Conservation (phyloP, 2,797 vertebrate genomes). For the Myotis myotis region DNA sequence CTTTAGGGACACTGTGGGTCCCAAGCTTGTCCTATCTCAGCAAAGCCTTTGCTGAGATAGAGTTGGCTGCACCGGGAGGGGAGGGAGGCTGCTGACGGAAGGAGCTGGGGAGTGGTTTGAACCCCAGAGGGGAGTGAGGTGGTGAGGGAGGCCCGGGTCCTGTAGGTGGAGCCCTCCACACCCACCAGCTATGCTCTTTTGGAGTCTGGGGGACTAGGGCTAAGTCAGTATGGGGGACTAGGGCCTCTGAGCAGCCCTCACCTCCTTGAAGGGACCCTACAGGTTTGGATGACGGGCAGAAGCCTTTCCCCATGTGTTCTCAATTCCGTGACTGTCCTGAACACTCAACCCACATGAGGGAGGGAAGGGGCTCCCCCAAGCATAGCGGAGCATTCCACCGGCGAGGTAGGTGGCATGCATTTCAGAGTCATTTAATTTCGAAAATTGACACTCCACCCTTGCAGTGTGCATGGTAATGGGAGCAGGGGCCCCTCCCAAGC, state of each 20-base stretch:
- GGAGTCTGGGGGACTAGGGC: not conserved
- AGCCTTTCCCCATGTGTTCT: not conserved
- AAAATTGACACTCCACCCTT: not conserved
- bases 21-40: too few species aligned
- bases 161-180: not conserved
- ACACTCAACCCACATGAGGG: not conserved
- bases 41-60: not conserved
- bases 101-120: not conserved
- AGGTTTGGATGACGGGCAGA: not conserved
- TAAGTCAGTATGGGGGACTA: not conserved
- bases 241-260: not conserved
- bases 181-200: not conserved
- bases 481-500: not conserved
- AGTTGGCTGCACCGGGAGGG: not conserved
- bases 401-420: not conserved
- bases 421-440: not conserved
- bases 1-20: too few species aligned
- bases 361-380: not conserved
- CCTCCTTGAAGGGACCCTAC: not conserved
- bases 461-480: not conserved
- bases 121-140: not conserved
- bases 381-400: not conserved
- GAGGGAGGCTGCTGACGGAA: not conserved
- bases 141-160: not conserved
- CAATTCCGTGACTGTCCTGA: not conserved